phyloP scores from a whole-genome alignment of 1,140 invertebrate species.

The Dryas iulia region DNA sequence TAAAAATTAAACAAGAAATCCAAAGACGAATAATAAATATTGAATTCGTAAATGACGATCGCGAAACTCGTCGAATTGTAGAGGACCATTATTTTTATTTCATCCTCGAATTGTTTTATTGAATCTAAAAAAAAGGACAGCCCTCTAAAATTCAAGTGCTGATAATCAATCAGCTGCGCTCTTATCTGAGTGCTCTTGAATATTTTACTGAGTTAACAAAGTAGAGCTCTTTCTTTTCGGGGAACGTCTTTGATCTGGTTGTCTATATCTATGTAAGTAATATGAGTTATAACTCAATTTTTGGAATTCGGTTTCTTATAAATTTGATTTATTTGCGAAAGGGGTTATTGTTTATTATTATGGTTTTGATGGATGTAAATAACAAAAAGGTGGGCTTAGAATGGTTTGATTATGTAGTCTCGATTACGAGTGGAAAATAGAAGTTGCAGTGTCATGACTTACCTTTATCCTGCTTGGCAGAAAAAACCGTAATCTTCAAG shows the following conservation, averaged over 20 bases:
- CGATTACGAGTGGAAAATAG: too few relatives aligned
- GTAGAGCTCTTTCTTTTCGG: background rate
- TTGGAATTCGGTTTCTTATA: background rate
- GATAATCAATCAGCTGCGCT: constrained; percentile 8
- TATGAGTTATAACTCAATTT: background rate
- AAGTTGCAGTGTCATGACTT: too few relatives aligned
- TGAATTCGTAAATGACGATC: background rate
- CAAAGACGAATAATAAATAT: background rate
- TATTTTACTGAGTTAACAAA: constrained; percentile 12
- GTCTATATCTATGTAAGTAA: background rate
- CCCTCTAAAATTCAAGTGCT: background rate
- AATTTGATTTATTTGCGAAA: background rate
- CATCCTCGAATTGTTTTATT: background rate
- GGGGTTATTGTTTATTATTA: background rate
- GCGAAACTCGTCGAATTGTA: background rate
- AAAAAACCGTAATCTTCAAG: too few relatives aligned
- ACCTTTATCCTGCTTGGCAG: too few relatives aligned
- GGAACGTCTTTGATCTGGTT: background rate
- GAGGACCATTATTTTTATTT: background rate
- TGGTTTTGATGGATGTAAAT: background rate
- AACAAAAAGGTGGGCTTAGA: too few relatives aligned
- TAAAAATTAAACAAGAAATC: background rate
- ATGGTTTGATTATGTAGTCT: too few relatives aligned
- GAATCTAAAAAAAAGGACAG: constrained; percentile 4
- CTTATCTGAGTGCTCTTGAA: constrained; percentile 7